Base-by-base conservation (phyloP, 2,888 invertebrate species). In the Leptopilina drosophilae region DNA sequence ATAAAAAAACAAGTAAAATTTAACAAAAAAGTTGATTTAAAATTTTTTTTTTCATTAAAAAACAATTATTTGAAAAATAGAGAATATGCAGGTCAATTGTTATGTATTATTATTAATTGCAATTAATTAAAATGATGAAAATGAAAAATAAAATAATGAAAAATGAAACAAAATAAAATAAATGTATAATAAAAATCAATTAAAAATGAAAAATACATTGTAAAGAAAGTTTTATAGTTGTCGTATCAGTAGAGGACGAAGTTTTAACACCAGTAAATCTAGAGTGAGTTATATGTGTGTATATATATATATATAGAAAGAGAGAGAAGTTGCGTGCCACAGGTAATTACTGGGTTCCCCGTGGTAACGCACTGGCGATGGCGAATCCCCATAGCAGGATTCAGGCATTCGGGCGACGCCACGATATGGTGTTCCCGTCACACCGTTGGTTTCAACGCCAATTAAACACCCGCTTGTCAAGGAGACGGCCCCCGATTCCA, bases 401-500 rank as follows among this genome's bases (percentile, higher is more conserved):
- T 88, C 87, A 88, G 86, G 89, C 88, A 90, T 89, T 90, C 89
- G 88, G 89, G 87, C 89, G 90, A 90, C 89, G 88, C 88, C 88
- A 88, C 89, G 87, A 86, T 88, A 88, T 89, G 89, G 87, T 88
- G 89, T 91, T 90, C 88, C 89, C 91, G 91, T 91, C 91, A 91
- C 91, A 91, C 91, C 89, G 90, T 87, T 91, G 91, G 88, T 91
- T 91, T 91, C 91, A 91, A 91, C 91, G 91, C 91, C 91, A 91
- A 91, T 91, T 91, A 91, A 91, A 91, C 91, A 91, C 88, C 90
- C 91, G 91, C 91, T 90, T 91, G 91, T 91, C 91, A 91, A 90
- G 91, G 89, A 89, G 89, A 89, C 88, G 85, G 87, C 87, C 87
- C 86, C 87, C 86, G 87, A 87, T 88, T 87, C 88, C 84, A 85